Evolutionary conservation across 2,888 invertebrate genomes (phyloP).

Genomic region (Aporophyla nigra): DNA sequence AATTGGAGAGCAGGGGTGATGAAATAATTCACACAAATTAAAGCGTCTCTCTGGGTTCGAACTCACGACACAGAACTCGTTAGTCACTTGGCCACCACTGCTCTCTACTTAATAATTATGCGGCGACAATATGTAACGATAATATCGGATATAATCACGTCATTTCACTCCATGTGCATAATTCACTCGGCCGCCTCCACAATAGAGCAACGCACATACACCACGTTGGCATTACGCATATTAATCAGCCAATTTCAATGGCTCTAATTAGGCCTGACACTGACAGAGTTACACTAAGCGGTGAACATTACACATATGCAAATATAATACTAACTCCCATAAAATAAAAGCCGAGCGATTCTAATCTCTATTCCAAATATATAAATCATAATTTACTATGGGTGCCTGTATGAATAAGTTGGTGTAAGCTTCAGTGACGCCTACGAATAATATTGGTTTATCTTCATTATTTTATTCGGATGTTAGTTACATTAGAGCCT

Average conservation of each 20-base stretch:
- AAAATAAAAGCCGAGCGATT: constrained; percentile 60
- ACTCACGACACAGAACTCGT: no score
- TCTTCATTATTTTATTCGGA: constrained; percentile 71
- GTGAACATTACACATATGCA: constrained; percentile 73
- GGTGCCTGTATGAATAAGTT: constrained; percentile 43
- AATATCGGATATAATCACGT: constrained; percentile 82
- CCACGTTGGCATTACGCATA: constrained; percentile 83
- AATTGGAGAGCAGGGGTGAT: no score
- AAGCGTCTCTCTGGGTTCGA: no score
- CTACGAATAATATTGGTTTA: constrained; percentile 73
- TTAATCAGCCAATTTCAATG: constrained; percentile 89
- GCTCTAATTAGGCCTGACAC: constrained; percentile 89
- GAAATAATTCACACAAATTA: no score
- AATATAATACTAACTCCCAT: constrained; percentile 53
- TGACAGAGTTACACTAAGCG: constrained; percentile 88
- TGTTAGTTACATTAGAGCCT: constrained; percentile 50
- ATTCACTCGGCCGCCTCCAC: constrained; percentile 80
- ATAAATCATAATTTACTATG: constrained; percentile 39
- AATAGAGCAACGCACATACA: constrained; percentile 84
- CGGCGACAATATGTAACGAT: constrained; percentile 69
- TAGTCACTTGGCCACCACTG: no score
- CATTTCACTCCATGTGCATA: constrained; percentile 82
- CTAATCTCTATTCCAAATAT: constrained; percentile 54
- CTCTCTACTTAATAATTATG: constrained; percentile 62
- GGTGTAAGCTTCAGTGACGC: constrained; percentile 63